Evolutionary conservation across 2,888 invertebrate genomes (phyloP), one percentile per base, ranked within the genome.

Genomic region (Microdon myrmicae): DNA sequence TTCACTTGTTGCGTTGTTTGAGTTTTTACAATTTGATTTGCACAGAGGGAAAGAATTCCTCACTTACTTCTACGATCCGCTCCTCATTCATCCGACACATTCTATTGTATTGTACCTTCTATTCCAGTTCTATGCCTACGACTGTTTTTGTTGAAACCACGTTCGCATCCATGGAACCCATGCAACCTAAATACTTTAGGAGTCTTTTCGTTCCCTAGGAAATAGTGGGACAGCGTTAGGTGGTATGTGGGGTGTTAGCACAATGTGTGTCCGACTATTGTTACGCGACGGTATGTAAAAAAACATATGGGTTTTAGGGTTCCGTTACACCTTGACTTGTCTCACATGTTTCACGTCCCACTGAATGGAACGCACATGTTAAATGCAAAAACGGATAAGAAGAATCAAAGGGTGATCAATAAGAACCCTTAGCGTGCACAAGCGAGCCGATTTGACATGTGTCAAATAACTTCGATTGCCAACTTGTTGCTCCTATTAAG

Each of bases 1-100:
- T 41, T 58, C 64, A 64, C 64, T 64, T 64, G 64, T 64, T 64
- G 64, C 58, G 53, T 58, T 58, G 64, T 64, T 56, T 35, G 34
- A 16, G n/a, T n/a, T n/a, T 34, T 49, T 5, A 19, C 32, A 38
- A 45, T 45, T 29, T 35, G 23, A n/a, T n/a, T n/a, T n/a, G n/a
- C n/a, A n/a, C n/a, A n/a, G n/a, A 29, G 45, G 28, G 23, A 23
- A 31, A 32, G 41, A 43, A 58, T 61, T 44, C 49, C 41, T 19
- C 55, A 49, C 43, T n/a, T n/a, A n/a, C n/a, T 45, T 38, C 23
- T 14, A 10, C 20, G 35, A 26, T 32, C 22, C 16, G 23, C 7
- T 29, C 9, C 14, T 8, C 26, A 13, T 28, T 28, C 51, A 45
- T 64, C 45, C 34, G 34, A 38, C 37, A 39, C 16, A 56, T 51